These are phyloP conservation scores for Scopus umbretta DNA, from an alignment of 2,113 vertebrate species.

Conservation along the genomic window DNA sequence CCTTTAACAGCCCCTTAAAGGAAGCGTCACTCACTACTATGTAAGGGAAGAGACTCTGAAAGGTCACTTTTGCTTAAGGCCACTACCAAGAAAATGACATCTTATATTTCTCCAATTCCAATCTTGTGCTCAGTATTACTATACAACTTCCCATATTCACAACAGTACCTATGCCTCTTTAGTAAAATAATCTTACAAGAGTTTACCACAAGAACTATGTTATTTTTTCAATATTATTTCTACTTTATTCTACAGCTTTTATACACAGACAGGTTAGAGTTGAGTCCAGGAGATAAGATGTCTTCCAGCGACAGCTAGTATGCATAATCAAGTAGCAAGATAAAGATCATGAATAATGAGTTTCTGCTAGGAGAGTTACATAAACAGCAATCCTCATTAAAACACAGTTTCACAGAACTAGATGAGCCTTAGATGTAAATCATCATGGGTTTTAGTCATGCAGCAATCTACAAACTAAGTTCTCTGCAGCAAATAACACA, in stretches of 20 bases:
- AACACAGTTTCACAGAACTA: not conserved
- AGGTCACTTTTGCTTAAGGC: not conserved
- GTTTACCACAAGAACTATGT: not conserved
- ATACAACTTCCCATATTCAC: not conserved
- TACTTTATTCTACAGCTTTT: not conserved
- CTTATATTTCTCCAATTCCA: not conserved
- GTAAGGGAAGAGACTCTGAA: not conserved
- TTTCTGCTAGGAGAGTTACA: slow-evolving; percentile 17
- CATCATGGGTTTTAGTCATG: not conserved
- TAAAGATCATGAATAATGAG: slow-evolving; percentile 48
- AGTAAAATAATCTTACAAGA: not conserved
- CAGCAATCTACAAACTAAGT: not conserved
- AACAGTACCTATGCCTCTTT: not conserved
- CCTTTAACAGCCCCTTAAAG: not conserved
- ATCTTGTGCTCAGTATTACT: not conserved
- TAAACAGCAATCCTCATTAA: slow-evolving; percentile 19
- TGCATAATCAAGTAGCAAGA: not conserved
- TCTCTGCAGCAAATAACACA: not conserved
- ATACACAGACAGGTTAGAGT: not conserved
- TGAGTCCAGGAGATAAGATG: not conserved
- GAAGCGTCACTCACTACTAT: not conserved
- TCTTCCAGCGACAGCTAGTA: not conserved
- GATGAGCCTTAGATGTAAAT: not conserved
- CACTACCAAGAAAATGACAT: not conserved
- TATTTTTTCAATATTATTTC: not conserved